A percentile compares a stretch with the other conserved stretches of the same genome.
These are phyloP conservation scores for Dendropsophus ebraccatus DNA, from an alignment of 2,113 vertebrate genomes.

Conservation along the genomic window DNA sequence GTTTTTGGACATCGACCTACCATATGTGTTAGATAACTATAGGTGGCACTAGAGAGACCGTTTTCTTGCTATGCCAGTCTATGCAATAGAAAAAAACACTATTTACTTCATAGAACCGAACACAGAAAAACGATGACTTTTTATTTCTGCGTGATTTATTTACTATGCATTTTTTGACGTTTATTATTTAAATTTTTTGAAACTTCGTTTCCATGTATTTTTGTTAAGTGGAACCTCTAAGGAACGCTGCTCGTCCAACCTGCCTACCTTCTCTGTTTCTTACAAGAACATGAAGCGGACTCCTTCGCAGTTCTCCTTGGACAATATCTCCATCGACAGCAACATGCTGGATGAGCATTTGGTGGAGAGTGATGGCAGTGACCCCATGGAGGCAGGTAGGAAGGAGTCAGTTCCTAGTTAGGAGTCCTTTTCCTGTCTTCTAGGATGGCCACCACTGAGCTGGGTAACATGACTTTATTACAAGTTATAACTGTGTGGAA, in stretches of 20 bases:
- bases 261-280: conserved; percentile 80
- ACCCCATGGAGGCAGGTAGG: conserved; percentile 88
- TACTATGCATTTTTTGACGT: neutral
- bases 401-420: too few species aligned
- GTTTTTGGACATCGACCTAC: too few species aligned
- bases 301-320: conserved; percentile 90
- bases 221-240: conserved; percentile 83
- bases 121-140: neutral
- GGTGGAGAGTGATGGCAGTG: conserved; percentile 86
- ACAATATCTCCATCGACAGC: conserved; percentile 93
- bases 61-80: too few species aligned
- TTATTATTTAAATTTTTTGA: conserved; percentile 38
- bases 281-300: conserved; percentile 94
- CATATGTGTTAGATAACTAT: too few species aligned
- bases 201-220: conserved; percentile 31
- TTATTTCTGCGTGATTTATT: neutral
- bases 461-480: too few species aligned
- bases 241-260: conserved; percentile 83
- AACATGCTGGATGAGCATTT: conserved; percentile 81
- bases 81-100: too few species aligned
- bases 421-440: too few species aligned
- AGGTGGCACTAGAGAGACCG: too few species aligned
- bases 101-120: neutral
- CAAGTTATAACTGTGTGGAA: too few species aligned
- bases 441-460: too few species aligned